phyloP scores from a whole-genome alignment of 1,140 invertebrate species.

The Procambarus clarkii region DNA sequence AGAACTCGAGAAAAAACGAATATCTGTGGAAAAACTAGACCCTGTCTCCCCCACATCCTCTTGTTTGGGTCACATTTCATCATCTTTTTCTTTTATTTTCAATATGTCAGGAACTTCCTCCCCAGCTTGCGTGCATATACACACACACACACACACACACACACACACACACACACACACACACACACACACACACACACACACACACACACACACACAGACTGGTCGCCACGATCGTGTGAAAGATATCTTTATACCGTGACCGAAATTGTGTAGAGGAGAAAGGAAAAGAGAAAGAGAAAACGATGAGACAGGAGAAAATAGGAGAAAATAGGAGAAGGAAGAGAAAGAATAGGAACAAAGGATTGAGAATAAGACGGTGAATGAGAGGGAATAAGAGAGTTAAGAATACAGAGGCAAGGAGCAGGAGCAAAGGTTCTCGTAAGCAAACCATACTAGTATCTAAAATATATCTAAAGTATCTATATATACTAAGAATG shows the following conservation, averaged over 20 bases:
- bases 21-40: neutral
- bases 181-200: constrained; percentile 16
- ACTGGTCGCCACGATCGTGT: neutral
- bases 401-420: neutral
- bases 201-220: neutral
- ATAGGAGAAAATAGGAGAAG: no score
- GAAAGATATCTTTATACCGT: neutral
- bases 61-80: neutral
- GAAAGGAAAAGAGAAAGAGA: neutral
- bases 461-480: no score
- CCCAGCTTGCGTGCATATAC: neutral
- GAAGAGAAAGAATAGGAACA: neutral
- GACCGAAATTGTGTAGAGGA: neutral
- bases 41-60: neutral
- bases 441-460: no score
- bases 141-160: constrained; percentile 5
- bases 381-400: neutral
- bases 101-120: neutral
- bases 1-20: neutral
- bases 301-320: neutral
- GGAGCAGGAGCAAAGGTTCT: no score
- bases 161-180: neutral
- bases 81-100: neutral
- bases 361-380: neutral
- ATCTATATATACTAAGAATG: no score